Conservation (phyloP, 2,888 invertebrate species). For the Thyatira batis region DNA sequence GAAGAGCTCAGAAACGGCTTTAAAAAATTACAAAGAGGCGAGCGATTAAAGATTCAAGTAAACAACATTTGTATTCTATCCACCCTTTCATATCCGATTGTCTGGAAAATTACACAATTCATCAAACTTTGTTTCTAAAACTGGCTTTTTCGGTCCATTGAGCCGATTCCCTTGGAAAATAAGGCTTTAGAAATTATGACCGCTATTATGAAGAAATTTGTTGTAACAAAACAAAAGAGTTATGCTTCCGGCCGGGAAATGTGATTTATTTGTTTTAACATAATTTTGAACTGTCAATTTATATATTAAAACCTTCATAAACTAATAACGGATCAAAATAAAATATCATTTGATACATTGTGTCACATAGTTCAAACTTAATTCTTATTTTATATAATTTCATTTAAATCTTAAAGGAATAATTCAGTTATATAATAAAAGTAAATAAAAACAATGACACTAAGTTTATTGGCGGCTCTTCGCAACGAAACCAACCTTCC, state of each 20-base stretch:
- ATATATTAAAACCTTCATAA: too few species aligned
- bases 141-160: neutral
- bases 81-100: slow-evolving; percentile 1
- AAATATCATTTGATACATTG: too few species aligned
- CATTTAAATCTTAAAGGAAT: too few species aligned
- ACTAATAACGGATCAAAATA: too few species aligned
- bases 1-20: too few species aligned
- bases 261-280: neutral
- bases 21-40: neutral
- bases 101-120: slow-evolving; percentile 4
- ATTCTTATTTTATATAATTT: too few species aligned
- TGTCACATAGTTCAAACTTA: too few species aligned
- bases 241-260: neutral
- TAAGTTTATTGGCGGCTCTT: too few species aligned
- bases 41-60: neutral
- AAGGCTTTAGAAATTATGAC: slow-evolving; percentile 1
- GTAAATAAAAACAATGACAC: too few species aligned
- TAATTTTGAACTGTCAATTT: neutral
- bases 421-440: too few species aligned
- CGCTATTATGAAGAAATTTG: neutral
- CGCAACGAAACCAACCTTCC: too few species aligned
- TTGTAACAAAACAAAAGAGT: neutral
- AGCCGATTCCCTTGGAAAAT: neutral
- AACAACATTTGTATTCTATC: neutral
- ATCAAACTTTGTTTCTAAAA: slow-evolving; percentile 1